Percentiles rank a stretch among this genome's conserved stretches.
phyloP scores from a whole-genome alignment of 2,113 vertebrate genomes.

The Leucoraja erinaceus region DNA sequence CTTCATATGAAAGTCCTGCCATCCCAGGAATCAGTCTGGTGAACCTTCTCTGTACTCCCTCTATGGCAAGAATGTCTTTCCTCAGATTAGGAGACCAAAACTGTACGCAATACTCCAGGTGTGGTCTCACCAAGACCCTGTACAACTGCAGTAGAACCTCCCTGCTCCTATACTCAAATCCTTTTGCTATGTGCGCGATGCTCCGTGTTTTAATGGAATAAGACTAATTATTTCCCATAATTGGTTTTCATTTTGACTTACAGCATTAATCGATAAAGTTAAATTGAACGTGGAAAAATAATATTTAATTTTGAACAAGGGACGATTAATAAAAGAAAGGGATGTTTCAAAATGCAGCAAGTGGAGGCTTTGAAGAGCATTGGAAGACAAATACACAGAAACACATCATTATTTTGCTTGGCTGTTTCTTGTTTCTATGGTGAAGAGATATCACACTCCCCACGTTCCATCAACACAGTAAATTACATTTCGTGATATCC shows the following conservation, averaged over 20 bases:
- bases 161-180: no score
- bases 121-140: no score
- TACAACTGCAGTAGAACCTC: no score
- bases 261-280: not conserved
- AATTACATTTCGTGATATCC: not conserved
- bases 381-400: not conserved
- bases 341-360: not conserved
- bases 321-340: not conserved
- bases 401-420: conserved; percentile 22
- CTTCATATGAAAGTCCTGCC: no score
- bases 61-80: no score
- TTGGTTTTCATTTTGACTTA: not conserved
- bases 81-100: no score
- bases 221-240: not conserved
- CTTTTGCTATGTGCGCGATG: no score
- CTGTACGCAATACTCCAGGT: no score
- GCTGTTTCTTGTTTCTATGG: conserved; percentile 16
- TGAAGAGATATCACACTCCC: not conserved
- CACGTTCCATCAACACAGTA: not conserved
- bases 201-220: no score
- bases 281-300: not conserved
- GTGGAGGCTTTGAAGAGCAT: not conserved
- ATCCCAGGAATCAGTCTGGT: no score
- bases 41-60: no score
- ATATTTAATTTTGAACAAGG: not conserved